phyloP scores from a whole-genome alignment of 2,113 vertebrate species.

The Centropristis striata region DNA sequence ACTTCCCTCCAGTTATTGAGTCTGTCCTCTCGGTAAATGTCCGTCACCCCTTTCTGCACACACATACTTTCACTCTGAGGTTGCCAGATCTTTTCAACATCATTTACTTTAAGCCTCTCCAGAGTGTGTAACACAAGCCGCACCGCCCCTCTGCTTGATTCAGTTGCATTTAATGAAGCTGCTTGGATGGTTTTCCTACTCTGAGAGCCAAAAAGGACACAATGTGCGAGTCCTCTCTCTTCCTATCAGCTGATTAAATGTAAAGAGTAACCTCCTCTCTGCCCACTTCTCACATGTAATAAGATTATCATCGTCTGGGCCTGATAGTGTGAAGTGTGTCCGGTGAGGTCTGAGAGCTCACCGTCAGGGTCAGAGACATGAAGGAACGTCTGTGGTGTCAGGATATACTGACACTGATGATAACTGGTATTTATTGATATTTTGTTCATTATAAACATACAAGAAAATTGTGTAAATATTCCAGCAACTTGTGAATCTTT shows the following conservation, averaged over 20 bases:
- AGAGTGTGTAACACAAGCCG: constrained; percentile 28
- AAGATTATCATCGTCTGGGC: constrained; percentile 35
- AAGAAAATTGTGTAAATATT: too few species aligned
- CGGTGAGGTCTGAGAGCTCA: background rate
- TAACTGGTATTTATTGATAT: too few species aligned
- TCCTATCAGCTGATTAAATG: constrained; percentile 47
- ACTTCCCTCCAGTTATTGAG: constrained; percentile 38
- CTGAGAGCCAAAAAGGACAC: constrained; percentile 48
- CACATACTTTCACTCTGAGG: constrained; percentile 17
- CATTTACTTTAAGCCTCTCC: constrained; percentile 41
- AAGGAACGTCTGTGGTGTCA: background rate
- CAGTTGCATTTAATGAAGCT: constrained; percentile 49
- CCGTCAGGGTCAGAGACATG: background rate
- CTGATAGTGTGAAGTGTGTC: constrained; percentile 26
- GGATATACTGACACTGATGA: too few species aligned
- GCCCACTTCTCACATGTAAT: constrained; percentile 45
- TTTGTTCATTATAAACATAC: too few species aligned
- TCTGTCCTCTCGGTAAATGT: constrained; percentile 8
- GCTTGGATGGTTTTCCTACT: constrained; percentile 30
- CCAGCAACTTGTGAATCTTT: too few species aligned
- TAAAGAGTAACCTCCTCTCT: constrained; percentile 42
- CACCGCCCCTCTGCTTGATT: constrained; percentile 33
- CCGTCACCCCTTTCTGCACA: constrained; percentile 10
- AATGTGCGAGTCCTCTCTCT: constrained; percentile 13
- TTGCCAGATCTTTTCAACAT: constrained; percentile 63